Percentiles rank a stretch among this genome's conserved stretches.
Conservation (phyloP, 2,113 vertebrate genomes). For the Sapajus apella region DNA sequence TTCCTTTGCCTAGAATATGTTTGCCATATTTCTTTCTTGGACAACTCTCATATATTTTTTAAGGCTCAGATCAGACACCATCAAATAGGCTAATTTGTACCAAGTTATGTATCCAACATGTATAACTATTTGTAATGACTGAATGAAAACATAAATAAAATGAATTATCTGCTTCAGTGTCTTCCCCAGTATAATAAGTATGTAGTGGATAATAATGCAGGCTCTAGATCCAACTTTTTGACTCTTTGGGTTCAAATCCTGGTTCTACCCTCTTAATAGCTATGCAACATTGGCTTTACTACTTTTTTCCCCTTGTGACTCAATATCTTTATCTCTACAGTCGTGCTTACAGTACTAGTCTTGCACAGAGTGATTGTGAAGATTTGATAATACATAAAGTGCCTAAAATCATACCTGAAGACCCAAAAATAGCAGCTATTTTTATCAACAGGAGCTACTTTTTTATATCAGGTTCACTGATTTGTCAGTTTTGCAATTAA, state of each 20-base stretch:
- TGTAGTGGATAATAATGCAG: neutral
- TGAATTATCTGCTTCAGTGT: neutral
- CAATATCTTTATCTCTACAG: neutral
- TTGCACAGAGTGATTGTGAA: neutral
- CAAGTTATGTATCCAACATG: neutral
- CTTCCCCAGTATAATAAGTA: neutral
- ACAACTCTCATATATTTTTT: neutral
- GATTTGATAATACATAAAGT: neutral
- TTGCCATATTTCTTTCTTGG: neutral
- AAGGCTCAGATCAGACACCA: neutral
- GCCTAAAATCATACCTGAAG: neutral
- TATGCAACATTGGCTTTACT: neutral
- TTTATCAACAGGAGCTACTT: neutral
- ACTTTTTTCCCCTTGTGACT: neutral
- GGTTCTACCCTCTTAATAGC: neutral
- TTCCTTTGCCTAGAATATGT: neutral
- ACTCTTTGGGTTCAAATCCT: neutral
- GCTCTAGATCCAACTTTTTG: neutral
- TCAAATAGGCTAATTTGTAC: neutral
- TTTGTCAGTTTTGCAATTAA: conserved; percentile 21
- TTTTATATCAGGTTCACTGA: neutral
- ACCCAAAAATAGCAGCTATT: neutral
- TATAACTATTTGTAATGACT: neutral
- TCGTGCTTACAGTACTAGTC: neutral
- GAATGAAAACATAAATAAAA: neutral